phyloP scores from a whole-genome alignment of 2,888 invertebrate genomes.

The Hermaeophaga mercurialis region DNA sequence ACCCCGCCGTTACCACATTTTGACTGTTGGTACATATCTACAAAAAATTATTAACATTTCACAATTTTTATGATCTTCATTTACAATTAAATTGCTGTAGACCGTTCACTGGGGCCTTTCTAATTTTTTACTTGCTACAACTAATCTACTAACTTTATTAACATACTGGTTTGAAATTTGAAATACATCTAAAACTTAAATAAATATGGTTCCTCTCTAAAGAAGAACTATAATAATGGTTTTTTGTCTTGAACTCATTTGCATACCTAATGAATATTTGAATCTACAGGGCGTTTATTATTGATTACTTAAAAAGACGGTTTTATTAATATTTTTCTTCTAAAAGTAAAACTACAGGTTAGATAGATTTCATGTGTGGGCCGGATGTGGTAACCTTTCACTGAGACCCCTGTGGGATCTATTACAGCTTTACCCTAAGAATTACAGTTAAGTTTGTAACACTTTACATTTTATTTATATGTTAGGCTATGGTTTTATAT shows the following conservation, averaged over 20 bases:
- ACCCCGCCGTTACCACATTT: constrained; percentile 23
- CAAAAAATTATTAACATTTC: constrained; percentile 24
- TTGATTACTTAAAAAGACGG: too few relatives aligned
- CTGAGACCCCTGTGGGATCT: too few relatives aligned
- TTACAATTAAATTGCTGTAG: constrained; percentile 25
- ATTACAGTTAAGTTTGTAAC: too few relatives aligned
- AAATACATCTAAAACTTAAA: constrained; percentile 18
- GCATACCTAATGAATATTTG: constrained; percentile 14
- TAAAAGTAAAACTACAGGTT: too few relatives aligned
- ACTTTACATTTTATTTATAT: too few relatives aligned
- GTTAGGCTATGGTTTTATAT: too few relatives aligned
- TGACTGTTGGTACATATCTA: constrained; percentile 11
- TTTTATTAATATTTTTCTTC: too few relatives aligned
- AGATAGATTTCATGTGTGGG: too few relatives aligned
- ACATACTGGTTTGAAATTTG: constrained; percentile 24
- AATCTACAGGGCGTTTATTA: constrained; percentile 10
- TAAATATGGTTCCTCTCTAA: constrained; percentile 23
- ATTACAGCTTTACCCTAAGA: too few relatives aligned
- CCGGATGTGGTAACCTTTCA: too few relatives aligned
- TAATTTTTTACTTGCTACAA: constrained; percentile 25
- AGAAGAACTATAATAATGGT: constrained; percentile 22
- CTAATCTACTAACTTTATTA: constrained; percentile 24
- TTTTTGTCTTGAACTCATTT: constrained; percentile 3
- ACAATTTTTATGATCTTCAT: constrained; percentile 26
- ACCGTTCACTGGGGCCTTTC: constrained; percentile 23